These are phyloP conservation scores for Pampus argenteus DNA, from an alignment of 2,797 vertebrate species.

Conservation along the genomic window DNA sequence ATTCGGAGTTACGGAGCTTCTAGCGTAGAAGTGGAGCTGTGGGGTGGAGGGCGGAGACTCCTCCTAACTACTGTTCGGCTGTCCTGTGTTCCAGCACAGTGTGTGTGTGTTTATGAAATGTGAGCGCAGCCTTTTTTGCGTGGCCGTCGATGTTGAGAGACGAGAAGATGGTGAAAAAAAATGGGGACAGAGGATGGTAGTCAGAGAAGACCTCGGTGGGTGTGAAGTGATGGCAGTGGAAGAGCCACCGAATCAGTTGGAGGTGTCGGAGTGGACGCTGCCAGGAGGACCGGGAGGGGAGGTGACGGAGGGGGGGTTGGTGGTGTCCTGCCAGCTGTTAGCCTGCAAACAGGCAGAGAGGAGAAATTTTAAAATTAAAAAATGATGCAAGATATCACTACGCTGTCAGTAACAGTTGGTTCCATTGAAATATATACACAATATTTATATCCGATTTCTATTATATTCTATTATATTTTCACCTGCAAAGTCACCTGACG, in stretches of 20 bases:
- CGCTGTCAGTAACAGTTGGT: too few species aligned
- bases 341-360: constrained; percentile 75
- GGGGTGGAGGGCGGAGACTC: constrained; percentile 48
- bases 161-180: constrained; percentile 42
- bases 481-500: too few species aligned
- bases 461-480: too few species aligned
- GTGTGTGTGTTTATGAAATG: constrained; percentile 71
- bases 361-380: constrained; percentile 28
- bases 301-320: constrained; percentile 84
- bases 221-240: constrained; percentile 52
- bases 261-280: constrained; percentile 88
- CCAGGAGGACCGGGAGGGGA: constrained; percentile 87
- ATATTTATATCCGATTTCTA: too few species aligned
- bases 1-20: constrained; percentile 45
- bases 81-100: constrained; percentile 78
- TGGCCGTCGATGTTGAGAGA: constrained; percentile 55
- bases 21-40: constrained; percentile 52
- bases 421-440: too few species aligned
- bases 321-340: constrained; percentile 90
- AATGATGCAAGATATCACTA: too few species aligned
- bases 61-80: constrained; percentile 64
- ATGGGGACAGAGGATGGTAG: constrained; percentile 47
- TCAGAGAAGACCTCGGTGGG: constrained; percentile 61
- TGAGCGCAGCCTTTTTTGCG: constrained; percentile 52
- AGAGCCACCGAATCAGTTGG: constrained; percentile 82